Percentiles rank a stretch among this genome's conserved stretches.
These are phyloP conservation scores for Diloba caeruleocephala DNA, from an alignment of 2,888 invertebrate species.

Conservation along the genomic window DNA sequence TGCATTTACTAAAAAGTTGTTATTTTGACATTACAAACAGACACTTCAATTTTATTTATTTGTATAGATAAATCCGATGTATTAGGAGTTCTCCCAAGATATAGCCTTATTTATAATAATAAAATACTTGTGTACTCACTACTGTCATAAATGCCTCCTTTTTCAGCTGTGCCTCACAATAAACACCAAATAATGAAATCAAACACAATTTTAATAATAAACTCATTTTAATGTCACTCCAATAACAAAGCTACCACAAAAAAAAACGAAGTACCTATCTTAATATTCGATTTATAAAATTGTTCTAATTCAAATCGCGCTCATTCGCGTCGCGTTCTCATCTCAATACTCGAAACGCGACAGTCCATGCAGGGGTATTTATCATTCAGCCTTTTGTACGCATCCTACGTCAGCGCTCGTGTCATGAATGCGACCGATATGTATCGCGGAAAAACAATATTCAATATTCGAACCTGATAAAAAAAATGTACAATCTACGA, in stretches of 20 bases:
- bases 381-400: conserved; percentile 49
- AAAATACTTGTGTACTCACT: conserved; percentile 36
- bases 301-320: conserved; percentile 34
- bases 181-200: conserved; percentile 30
- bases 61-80: too few species aligned
- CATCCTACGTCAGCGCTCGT: conserved; percentile 44
- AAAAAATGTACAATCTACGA: neutral
- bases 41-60: too few species aligned
- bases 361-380: conserved; percentile 49
- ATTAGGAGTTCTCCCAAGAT: too few species aligned
- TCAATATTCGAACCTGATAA: conserved; percentile 8
- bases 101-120: neutral
- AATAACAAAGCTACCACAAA: too few species aligned
- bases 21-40: too few species aligned
- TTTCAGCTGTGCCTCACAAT: conserved; percentile 33
- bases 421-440: conserved; percentile 33
- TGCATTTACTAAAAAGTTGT: too few species aligned
- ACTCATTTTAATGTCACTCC: conserved; percentile 36
- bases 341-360: conserved; percentile 37
- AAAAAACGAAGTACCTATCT: too few species aligned
- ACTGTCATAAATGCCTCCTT: conserved; percentile 49
- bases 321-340: conserved; percentile 26
- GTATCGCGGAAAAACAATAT: conserved; percentile 33
- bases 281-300: too few species aligned
- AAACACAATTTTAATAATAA: conserved; percentile 32